phyloP scores from a whole-genome alignment of 2,113 vertebrate genomes.

The Psephotus haematonotus region DNA sequence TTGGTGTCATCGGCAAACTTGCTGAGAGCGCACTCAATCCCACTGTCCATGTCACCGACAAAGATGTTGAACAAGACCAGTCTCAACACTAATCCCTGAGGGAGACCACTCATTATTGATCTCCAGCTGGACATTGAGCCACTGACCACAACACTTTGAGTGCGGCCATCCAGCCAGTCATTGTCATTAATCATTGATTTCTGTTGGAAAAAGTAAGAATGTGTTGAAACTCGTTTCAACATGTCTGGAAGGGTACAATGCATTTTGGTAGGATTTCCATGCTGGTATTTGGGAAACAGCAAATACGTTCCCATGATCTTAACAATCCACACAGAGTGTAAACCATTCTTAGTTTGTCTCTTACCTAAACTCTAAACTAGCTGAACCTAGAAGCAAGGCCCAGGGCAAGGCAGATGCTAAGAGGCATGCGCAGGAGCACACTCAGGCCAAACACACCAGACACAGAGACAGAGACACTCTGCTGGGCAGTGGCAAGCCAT shows the following conservation, averaged over 20 bases:
- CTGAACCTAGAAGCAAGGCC: background rate
- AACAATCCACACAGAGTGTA: background rate
- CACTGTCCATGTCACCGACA: background rate
- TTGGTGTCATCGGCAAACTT: too few species aligned
- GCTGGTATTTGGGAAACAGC: background rate
- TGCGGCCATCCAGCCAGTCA: background rate
- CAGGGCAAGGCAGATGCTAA: background rate
- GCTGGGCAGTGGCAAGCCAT: background rate
- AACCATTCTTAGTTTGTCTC: background rate
- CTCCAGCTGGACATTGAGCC: background rate
- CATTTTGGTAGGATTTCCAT: background rate
- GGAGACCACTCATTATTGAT: background rate
- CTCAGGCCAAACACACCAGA: background rate
- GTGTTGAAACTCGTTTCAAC: background rate
- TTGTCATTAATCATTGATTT: background rate
- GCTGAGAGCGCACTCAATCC: background rate
- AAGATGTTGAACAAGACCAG: background rate
- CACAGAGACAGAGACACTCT: background rate
- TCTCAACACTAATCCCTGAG: background rate
- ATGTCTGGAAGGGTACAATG: background rate
- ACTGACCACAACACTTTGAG: background rate
- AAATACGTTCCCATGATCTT: background rate
- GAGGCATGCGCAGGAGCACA: background rate
- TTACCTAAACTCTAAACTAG: background rate
- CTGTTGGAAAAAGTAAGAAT: background rate